A percentile compares a stretch with the other conserved stretches of the same genome.
Conservation (phyloP, 2,888 invertebrate genomes). For the Oegoconia quadripuncta region DNA sequence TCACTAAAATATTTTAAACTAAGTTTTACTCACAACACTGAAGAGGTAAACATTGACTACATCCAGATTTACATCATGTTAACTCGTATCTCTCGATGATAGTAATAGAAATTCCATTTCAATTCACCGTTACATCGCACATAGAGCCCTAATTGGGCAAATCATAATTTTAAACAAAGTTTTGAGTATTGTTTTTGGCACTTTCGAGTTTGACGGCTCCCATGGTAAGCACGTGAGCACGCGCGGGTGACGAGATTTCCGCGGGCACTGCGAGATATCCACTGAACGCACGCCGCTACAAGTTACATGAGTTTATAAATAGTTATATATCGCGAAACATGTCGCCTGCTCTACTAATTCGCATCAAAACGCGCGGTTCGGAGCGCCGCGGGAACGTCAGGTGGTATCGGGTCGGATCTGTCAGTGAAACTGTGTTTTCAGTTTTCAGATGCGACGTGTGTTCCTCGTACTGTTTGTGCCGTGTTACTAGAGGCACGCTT, state of each 20-base stretch:
- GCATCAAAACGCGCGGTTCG: slow-evolving; percentile 43
- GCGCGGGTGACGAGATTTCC: slow-evolving; percentile 43
- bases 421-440: slow-evolving; percentile 74
- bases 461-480: slow-evolving; percentile 70
- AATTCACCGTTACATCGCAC: slow-evolving; percentile 49
- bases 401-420: slow-evolving; percentile 64
- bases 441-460: slow-evolving; percentile 68
- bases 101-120: slow-evolving; percentile 37
- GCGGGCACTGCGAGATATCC: slow-evolving; percentile 44
- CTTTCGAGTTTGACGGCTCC: slow-evolving; percentile 51
- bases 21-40: slow-evolving; percentile 72
- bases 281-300: slow-evolving; percentile 55
- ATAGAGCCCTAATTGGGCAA: slow-evolving; percentile 29
- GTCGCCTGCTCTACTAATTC: slow-evolving; percentile 52
- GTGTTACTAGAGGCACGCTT: slow-evolving; percentile 74
- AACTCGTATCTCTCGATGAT: slow-evolving; percentile 37
- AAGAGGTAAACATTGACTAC: slow-evolving; percentile 73
- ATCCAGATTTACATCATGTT: slow-evolving; percentile 60
- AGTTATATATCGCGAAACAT: slow-evolving; percentile 53
- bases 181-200: slow-evolving; percentile 58
- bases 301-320: slow-evolving; percentile 63
- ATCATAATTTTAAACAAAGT: slow-evolving; percentile 40
- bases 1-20: slow-evolving; percentile 45
- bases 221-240: slow-evolving; percentile 46
- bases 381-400: slow-evolving; percentile 60